Percentiles rank a stretch among this genome's conserved stretches.
These are phyloP conservation scores for Tachystola acroxantha DNA, from an alignment of 2,888 invertebrate genomes.

Conservation along the genomic window DNA sequence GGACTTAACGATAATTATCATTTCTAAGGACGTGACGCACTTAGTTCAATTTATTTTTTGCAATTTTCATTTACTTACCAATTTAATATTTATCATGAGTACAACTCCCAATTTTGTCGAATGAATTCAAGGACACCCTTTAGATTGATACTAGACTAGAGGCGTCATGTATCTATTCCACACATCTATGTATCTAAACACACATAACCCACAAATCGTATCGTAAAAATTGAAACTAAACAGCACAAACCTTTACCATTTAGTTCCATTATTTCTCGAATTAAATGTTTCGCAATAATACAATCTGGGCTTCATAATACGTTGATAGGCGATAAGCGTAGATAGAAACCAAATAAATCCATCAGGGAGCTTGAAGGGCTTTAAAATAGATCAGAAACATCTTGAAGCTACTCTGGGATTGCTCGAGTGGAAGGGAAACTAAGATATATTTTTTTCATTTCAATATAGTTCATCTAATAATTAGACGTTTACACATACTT, in stretches of 20 bases:
- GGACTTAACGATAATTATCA: too few relatives aligned
- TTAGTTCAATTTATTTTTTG: too few relatives aligned
- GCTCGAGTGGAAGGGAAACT: not conserved
- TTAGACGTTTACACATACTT: too few relatives aligned
- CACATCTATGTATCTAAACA: not conserved
- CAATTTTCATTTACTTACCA: too few relatives aligned
- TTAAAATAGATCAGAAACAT: constrained; percentile 14
- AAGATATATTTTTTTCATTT: not conserved
- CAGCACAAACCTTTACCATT: constrained; percentile 28
- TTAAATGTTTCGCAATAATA: constrained; percentile 35
- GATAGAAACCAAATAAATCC: constrained; percentile 21
- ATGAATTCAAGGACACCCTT: too few relatives aligned
- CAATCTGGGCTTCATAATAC: constrained; percentile 22
- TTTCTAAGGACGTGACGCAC: too few relatives aligned
- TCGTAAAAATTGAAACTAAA: constrained; percentile 36
- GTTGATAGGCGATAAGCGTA: constrained; percentile 23
- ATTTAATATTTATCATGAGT: too few relatives aligned
- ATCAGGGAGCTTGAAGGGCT: constrained; percentile 22
- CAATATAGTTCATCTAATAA: too few relatives aligned
- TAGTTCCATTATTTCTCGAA: constrained; percentile 32
- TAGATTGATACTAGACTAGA: too few relatives aligned
- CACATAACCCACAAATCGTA: constrained; percentile 1
- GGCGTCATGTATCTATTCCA: too few relatives aligned
- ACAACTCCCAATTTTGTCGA: too few relatives aligned
- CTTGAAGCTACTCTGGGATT: constrained; percentile 3